phyloP scores from a whole-genome alignment of 2,888 invertebrate genomes.

The Dilophus febrilis region DNA sequence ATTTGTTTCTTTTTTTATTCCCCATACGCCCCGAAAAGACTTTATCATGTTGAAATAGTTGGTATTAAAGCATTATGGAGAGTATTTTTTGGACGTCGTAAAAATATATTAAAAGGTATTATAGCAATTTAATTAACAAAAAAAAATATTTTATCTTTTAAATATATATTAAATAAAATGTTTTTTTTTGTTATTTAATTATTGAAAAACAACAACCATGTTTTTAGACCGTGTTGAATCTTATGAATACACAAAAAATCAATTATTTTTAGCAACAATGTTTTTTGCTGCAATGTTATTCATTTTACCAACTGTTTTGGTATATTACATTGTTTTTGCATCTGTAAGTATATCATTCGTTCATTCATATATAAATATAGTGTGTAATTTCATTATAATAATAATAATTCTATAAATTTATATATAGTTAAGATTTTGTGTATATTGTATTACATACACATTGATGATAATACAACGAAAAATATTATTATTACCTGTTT shows the following conservation, averaged over 20 bases:
- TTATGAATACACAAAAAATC: constrained; percentile 28
- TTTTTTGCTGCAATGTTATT: constrained; percentile 27
- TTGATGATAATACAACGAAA: constrained; percentile 19
- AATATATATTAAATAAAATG: no score
- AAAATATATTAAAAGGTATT: constrained; percentile 26
- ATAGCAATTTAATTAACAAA: no score
- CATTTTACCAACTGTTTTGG: constrained; percentile 25
- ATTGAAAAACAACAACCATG: no score
- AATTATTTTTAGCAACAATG: constrained; percentile 27
- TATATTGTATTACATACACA: constrained; percentile 15
- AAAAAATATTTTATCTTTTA: neutral
- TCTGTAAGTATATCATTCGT: constrained; percentile 22
- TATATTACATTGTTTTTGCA: constrained; percentile 28
- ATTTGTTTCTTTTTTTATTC: no score
- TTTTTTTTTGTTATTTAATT: constrained; percentile 4
- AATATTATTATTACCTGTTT: constrained; percentile 22
- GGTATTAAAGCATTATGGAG: constrained; percentile 27
- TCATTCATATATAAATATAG: no score
- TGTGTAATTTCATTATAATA: no score
- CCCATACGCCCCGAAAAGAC: no score
- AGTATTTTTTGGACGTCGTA: constrained; percentile 26
- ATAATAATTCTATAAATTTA: constrained; percentile 6
- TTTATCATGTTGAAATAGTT: constrained; percentile 25
- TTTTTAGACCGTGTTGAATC: constrained; percentile 24
- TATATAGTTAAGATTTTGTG: constrained; percentile 14